A percentile compares a stretch with the other conserved stretches of the same genome.
Evolutionary conservation across 2,113 vertebrate species (phyloP).

Genomic region (Micromys minutus): DNA sequence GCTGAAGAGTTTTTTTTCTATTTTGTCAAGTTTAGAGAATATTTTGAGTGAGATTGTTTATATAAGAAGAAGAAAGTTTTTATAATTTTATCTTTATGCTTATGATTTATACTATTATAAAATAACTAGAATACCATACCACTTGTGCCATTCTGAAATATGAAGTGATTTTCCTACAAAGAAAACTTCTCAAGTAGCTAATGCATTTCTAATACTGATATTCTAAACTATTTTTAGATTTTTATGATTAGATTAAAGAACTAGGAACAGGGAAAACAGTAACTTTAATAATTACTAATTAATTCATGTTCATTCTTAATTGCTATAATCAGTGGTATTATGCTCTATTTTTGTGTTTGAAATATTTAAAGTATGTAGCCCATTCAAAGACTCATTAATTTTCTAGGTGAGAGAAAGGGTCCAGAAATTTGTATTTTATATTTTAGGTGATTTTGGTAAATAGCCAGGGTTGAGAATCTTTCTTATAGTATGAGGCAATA

Average conservation of each 20-base stretch:
- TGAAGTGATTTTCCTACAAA: neutral
- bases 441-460: constrained; percentile 33
- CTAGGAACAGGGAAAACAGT: neutral
- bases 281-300: constrained; percentile 41
- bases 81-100: constrained; percentile 26
- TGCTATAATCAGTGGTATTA: constrained; percentile 57
- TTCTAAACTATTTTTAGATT: constrained; percentile 47
- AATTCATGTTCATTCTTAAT: constrained; percentile 61
- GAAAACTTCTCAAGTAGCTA: constrained; percentile 16
- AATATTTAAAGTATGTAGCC: constrained; percentile 24
- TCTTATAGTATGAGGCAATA: neutral
- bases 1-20: constrained; percentile 20
- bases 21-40: constrained; percentile 46
- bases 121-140: neutral
- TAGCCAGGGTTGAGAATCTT: neutral
- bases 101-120: constrained; percentile 22
- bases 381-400: constrained; percentile 17
- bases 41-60: constrained; percentile 48
- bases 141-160: constrained; percentile 11
- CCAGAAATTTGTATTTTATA: constrained; percentile 34
- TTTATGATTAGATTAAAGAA: constrained; percentile 44
- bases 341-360: constrained; percentile 25
- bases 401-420: neutral
- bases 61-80: constrained; percentile 17
- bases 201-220: constrained; percentile 9